phyloP scores from a whole-genome alignment of 2,888 invertebrate species.

The Keiferia lycopersicella region DNA sequence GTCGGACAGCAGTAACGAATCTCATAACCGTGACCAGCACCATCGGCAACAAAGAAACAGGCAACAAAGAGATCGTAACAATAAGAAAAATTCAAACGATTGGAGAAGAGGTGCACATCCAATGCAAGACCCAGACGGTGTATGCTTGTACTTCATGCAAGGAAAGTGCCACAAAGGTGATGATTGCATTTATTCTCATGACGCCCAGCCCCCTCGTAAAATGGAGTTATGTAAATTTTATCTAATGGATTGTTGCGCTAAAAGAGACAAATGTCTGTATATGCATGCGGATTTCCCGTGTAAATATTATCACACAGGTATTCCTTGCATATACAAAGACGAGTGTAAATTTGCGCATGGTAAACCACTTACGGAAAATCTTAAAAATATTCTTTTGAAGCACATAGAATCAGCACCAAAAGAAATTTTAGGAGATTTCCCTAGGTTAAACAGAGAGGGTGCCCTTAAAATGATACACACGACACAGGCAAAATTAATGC shows the following conservation, averaged over 20 bases:
- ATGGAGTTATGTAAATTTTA: slow-evolving; percentile 98
- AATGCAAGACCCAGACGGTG: slow-evolving; percentile 84
- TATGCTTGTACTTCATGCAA: slow-evolving; percentile 93
- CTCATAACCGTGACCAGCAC: slow-evolving; percentile 69
- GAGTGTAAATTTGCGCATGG: slow-evolving; percentile 97
- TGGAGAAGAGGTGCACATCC: slow-evolving; percentile 80
- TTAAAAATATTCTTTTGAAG: slow-evolving; percentile 83
- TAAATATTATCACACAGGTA: slow-evolving; percentile 97
- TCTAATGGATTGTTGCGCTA: slow-evolving; percentile 96
- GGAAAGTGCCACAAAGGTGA: slow-evolving; percentile 93
- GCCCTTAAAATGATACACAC: slow-evolving; percentile 82
- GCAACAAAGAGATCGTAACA: slow-evolving; percentile 71
- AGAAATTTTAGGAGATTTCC: slow-evolving; percentile 95
- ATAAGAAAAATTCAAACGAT: slow-evolving; percentile 76
- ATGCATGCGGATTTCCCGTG: slow-evolving; percentile 99
- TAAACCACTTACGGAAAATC: slow-evolving; percentile 90
- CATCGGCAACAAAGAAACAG: slow-evolving; percentile 67
- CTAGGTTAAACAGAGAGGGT: slow-evolving; percentile 89
- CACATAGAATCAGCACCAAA: slow-evolving; percentile 95
- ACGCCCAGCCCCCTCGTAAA: slow-evolving; percentile 90
- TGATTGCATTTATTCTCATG: slow-evolving; percentile 94
- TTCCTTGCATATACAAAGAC: slow-evolving; percentile 90
- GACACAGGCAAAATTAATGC: slow-evolving; percentile 69
- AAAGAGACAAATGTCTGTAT: slow-evolving; percentile 96
- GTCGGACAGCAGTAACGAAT: slow-evolving; percentile 80